These are phyloP conservation scores for Aplodontia rufa DNA, from an alignment of 2,113 vertebrate species.

Conservation along the genomic window DNA sequence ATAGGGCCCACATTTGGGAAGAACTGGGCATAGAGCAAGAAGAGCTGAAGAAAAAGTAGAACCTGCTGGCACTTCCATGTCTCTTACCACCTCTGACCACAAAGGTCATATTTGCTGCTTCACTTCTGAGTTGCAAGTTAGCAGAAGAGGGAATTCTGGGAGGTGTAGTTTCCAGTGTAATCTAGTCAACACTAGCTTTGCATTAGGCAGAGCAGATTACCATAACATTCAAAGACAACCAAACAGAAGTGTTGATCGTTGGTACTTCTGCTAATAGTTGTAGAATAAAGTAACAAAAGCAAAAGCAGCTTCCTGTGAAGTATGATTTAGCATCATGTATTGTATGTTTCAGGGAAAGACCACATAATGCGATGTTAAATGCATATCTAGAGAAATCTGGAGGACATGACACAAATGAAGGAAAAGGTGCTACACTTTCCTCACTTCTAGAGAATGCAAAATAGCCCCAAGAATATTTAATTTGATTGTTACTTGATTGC, in stretches of 20 bases:
- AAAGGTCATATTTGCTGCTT: background rate
- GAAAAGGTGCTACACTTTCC: background rate
- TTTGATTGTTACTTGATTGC: background rate
- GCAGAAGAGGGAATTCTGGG: background rate
- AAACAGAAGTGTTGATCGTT: background rate
- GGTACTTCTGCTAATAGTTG: background rate
- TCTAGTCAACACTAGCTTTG: background rate
- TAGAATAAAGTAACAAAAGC: no score
- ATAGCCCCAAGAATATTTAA: background rate
- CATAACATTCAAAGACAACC: background rate
- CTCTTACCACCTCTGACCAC: background rate
- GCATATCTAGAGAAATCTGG: background rate
- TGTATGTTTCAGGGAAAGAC: background rate
- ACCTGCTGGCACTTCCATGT: background rate
- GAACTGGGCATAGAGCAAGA: background rate
- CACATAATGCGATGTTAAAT: background rate
- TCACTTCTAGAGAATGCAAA: background rate
- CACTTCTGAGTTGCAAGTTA: background rate
- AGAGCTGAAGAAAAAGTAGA: background rate
- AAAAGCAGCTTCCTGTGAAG: background rate
- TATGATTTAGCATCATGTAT: background rate
- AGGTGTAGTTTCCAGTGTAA: background rate
- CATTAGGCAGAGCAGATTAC: background rate
- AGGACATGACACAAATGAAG: background rate
- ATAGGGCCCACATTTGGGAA: background rate